Base-by-base conservation (phyloP, 2,888 invertebrate genomes). In the Campaea margaritaria region DNA sequence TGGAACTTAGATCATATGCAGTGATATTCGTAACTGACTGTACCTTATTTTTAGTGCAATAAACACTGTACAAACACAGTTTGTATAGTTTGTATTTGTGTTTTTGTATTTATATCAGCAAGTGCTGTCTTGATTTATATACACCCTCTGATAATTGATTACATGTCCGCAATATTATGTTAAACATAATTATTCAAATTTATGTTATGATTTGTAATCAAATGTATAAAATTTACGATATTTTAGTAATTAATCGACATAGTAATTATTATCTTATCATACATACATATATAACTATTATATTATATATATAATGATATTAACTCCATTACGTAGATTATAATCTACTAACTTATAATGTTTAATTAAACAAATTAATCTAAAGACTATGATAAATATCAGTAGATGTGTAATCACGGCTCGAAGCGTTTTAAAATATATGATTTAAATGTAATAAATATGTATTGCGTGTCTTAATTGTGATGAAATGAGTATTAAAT, bases 401-500 rank as follows among this genome's bases (percentile, higher is more conserved):
- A 62, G 39, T 64, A 64, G 53, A 55, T 31, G 36, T 51, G 45
- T 49, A 54, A 49, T 13, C 59, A 56, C 61, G 43, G 59, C 62
- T 62, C 61, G 64, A 68, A 66, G 64, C 58, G 51, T 66, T 38
- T 44, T 50, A 47, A 41, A 45, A 50, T 45, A 51, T 52, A 64
- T 62, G 9, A 58, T 53, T 58, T 51, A 27, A 48, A 50, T 64
- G 63, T 64, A 62, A 61, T 45, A 46, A 56, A 72, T 70, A 73
- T 77, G 68, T 77, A 78, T 73, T 78, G 75, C 72, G 79, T 82
- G 78, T 81, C 72, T 75, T 77, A 73, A 72, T 74, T 79, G 73
- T 82, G 75, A 80, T 72, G 73, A 76, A 60, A 76, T 70, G 67
- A 81, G 70, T 81, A 79, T 82, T 83, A 81, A 81, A 83, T 81